Evolutionary conservation across 1,140 invertebrate genomes (phyloP).

Genomic region (Drosophila rhopaloa): DNA sequence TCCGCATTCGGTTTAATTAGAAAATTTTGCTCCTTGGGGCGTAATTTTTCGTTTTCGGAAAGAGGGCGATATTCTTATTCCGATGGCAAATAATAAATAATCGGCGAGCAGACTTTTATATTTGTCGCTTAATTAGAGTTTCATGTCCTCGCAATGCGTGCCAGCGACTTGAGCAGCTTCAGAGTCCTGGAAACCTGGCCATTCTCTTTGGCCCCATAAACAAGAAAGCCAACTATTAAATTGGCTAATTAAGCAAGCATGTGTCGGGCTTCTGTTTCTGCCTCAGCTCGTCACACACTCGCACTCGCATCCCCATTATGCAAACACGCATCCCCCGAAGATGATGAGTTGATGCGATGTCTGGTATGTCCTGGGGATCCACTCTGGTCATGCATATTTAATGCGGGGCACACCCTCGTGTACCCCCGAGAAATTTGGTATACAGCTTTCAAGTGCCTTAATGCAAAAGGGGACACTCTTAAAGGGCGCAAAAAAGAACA

Average conservation of each 20-base stretch:
- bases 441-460: slow-evolving; percentile 21
- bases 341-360: slow-evolving; percentile 50
- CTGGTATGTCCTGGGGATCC: slow-evolving; percentile 17
- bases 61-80: slow-evolving; percentile 30
- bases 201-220: slow-evolving; percentile 47
- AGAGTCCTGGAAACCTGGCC: slow-evolving; percentile 3
- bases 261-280: slow-evolving; percentile 29
- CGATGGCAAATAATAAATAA: slow-evolving; percentile 71
- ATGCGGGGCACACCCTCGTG: slow-evolving; percentile 14
- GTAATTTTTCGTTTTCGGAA: slow-evolving; percentile 26
- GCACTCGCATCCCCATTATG: slow-evolving; percentile 55
- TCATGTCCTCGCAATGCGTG: slow-evolving; percentile 54
- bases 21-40: slow-evolving; percentile 57
- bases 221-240: slow-evolving; percentile 77
- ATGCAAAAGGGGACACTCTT: slow-evolving; percentile 20
- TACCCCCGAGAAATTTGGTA: slow-evolving; percentile 16
- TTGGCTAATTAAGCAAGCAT: slow-evolving; percentile 73
- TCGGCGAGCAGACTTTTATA: slow-evolving; percentile 55
- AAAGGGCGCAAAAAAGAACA: slow-evolving; percentile 6
- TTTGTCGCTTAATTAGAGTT: slow-evolving; percentile 74
- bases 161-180: slow-evolving; percentile 49
- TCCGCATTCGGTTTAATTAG: slow-evolving; percentile 47
- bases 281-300: slow-evolving; percentile 19
- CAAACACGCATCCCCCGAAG: slow-evolving; percentile 60
- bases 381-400: slow-evolving; percentile 50